Evolutionary conservation across 2,888 invertebrate genomes (phyloP), one percentile per base, ranked within the genome.

Genomic region (Congeria kusceri): DNA sequence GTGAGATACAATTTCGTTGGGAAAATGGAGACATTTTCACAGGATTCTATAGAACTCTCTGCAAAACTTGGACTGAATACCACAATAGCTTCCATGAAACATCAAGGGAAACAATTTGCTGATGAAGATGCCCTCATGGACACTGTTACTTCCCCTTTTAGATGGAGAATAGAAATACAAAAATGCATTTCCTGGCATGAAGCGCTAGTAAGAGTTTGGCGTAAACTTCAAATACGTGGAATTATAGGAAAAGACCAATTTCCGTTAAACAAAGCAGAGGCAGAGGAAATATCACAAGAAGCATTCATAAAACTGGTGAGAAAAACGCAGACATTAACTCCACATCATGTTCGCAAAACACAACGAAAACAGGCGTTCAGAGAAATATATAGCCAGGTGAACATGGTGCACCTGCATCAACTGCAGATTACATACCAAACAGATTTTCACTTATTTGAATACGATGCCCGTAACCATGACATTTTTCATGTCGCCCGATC

Each of bases 21-120:
- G 3, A 86, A 87, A 59, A 73, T 89, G 69, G 89, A 89, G 64
- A 76, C 80, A 4, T 76, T 88, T 39, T 28, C 53, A 20, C 67
- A 79, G 0, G 89, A 89, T 63, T 75, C 83, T 0, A 15, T 69
- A 4, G 69, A 69, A 29, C 53, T 83, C 7, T 76, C 59, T 29
- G 20, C 46, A 4, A 69, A 67, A 39, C 32, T 76, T 13, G 66
- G 66, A 5, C 61, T 80, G 28, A 78, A 75, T n/a, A 47, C 72
- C 39, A 72, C 80, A n/a, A 18, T 75, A 3, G 58, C 57, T 0
- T 46, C 57, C 3, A 27, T 80, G 9, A 25, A 49, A 46, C 29
- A 39, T 1, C 3, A 80, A 47, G 70, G 69, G 3, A 69, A 53
- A 7, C 57, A 44, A 29, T 53, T 83, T 13, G 71, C 69, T 18